Conservation (phyloP, 2,888 invertebrate species). For the Meiosimyza decipiens region DNA sequence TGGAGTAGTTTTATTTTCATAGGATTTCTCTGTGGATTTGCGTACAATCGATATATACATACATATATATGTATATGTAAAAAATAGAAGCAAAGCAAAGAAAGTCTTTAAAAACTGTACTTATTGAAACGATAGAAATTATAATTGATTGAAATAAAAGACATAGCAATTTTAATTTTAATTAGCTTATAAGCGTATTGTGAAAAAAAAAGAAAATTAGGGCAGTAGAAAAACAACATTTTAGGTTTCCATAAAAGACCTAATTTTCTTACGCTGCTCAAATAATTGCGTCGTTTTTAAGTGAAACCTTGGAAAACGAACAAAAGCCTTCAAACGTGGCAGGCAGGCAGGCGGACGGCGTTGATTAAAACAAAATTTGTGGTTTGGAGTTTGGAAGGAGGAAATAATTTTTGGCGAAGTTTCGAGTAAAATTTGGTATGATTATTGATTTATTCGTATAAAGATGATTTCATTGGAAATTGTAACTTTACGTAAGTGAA, state of each 20-base stretch:
- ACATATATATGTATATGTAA: neutral
- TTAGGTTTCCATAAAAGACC: neutral
- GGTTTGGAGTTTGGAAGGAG: neutral
- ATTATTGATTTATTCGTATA: neutral
- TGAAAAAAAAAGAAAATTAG: conserved; percentile 33
- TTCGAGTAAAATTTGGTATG: conserved; percentile 2
- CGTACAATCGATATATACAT: conserved; percentile 2
- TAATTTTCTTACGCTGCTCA: neutral
- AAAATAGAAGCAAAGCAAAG: conserved; percentile 29
- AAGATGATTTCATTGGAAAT: neutral
- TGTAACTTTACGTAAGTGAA: neutral
- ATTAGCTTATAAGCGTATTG: conserved; percentile 33
- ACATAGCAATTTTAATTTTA: conserved; percentile 24
- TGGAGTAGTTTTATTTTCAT: conserved; percentile 34
- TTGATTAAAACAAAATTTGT: neutral
- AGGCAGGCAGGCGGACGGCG: too few relatives aligned
- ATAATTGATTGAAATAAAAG: conserved; percentile 27
- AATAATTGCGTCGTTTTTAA: conserved; percentile 25
- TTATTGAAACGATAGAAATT: conserved; percentile 25
- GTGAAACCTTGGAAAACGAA: conserved; percentile 22
- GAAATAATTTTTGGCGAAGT: neutral
- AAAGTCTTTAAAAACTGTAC: conserved; percentile 28
- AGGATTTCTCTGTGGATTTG: conserved; percentile 27
- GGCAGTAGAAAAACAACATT: neutral
- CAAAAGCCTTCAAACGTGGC: too few relatives aligned